Conservation (phyloP, 2,888 invertebrate genomes). For the Oscheius sp. region DNA sequence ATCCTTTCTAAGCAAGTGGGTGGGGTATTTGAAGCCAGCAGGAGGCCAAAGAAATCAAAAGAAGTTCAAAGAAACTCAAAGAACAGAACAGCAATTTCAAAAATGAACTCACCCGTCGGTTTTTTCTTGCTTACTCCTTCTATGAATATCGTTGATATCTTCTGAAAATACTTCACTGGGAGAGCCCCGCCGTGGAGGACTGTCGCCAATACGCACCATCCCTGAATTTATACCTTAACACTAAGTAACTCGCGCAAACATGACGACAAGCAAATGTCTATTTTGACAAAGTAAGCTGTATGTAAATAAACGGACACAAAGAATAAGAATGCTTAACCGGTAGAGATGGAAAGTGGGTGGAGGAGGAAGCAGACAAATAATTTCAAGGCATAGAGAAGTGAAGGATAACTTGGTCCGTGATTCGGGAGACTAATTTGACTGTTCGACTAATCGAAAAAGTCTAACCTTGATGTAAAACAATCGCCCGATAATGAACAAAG, state of each 20-base stretch:
- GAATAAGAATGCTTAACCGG: not conserved
- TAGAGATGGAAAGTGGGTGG: not conserved
- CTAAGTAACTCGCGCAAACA: too few relatives aligned
- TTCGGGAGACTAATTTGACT: not conserved
- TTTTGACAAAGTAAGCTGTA: not conserved
- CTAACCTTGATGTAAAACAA: conserved; percentile 11
- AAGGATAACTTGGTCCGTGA: too few relatives aligned
- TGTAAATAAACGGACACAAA: not conserved
- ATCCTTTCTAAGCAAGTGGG: conserved; percentile 17
- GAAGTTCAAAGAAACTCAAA: not conserved
- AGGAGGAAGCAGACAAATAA: not conserved
- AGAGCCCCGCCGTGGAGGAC: conserved; percentile 49
- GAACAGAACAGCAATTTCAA: not conserved
- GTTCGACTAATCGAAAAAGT: not conserved
- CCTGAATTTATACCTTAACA: conserved; percentile 1
- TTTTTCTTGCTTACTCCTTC: conserved; percentile 31
- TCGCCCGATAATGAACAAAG: not conserved
- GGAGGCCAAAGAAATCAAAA: conserved; percentile 7
- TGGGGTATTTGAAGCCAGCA: conserved; percentile 21
- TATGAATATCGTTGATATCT: conserved; percentile 62
- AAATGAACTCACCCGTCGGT: conserved; percentile 26
- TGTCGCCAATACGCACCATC: conserved; percentile 24
- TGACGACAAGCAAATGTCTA: not conserved
- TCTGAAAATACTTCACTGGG: conserved; percentile 64
- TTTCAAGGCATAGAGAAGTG: not conserved